Base-by-base conservation (phyloP, 2,888 invertebrate species). In the Polydrusus tereticollis region DNA sequence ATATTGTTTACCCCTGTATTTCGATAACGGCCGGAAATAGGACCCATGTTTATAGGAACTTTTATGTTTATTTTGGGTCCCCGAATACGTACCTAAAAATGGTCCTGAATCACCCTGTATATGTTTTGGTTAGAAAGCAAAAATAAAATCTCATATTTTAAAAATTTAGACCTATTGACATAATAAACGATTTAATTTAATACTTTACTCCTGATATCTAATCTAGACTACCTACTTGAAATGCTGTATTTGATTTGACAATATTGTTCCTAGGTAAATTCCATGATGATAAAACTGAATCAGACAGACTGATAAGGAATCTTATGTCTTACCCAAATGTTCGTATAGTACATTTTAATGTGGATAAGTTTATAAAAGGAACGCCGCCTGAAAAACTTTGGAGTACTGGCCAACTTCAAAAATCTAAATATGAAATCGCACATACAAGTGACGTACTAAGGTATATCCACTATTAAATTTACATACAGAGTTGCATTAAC, bases 381-480 rank as follows among this genome's bases (percentile, higher is more conserved):
- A 90, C 91, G 0, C 90, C 91, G 0, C 79, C 91, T 8, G 88
- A 90, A 76, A 76, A 85, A 0, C 86, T 91, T 85, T 88, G 89
- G 64, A 79, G 78, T 0, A 85, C 83, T 4, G 87, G 88, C 0
- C 81, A 84, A 0, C 81, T 91, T 2, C 87, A 87, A 60, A 82
- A 81, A 1, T 90, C 90, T 26, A 76, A 80, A 1, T 91, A 90
- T 87, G 87, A 88, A 0, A 84, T 85, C 43, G 88, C 88, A 29
- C 91, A 92, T 78, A 88, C 90, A 57, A 90, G 90, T 55, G 92
- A 92, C 79, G 85, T 91, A 0, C 83, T 93, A 7, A 80, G 82
- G 81, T 81, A 69, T 21, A 47, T 10, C 20, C 4, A 7, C 55
- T 41, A 69, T 59, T 29, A 36, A 8, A 36, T 10, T 8, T 36